These are phyloP conservation scores for Hymenochirus boettgeri DNA, from an alignment of 2,113 vertebrate genomes.

Conservation along the genomic window DNA sequence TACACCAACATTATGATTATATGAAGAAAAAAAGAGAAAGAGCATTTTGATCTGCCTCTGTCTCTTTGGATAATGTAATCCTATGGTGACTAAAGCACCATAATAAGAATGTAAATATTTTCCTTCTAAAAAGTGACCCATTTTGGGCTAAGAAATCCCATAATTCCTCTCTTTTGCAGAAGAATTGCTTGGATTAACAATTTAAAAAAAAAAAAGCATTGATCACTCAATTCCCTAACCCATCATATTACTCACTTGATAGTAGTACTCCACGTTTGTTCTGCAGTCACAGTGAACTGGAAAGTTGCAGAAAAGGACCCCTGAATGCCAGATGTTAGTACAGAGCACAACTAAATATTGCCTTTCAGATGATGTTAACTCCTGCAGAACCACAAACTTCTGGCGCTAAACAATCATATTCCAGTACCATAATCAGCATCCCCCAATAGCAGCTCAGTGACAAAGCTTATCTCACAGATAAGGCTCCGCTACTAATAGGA, in stretches of 20 bases:
- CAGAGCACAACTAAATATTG: conserved; percentile 39
- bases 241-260: conserved; percentile 45
- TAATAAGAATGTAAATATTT: no score
- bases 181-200: background rate
- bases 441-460: conserved; percentile 14
- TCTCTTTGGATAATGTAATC: no score
- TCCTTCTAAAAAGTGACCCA: background rate
- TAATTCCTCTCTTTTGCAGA: no score
- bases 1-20: no score
- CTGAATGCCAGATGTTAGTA: conserved; percentile 10
- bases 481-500: conserved; percentile 52
- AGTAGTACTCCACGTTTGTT: conserved; percentile 34
- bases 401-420: conserved; percentile 12
- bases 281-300: conserved; percentile 47
- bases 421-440: conserved; percentile 27
- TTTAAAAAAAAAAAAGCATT: background rate
- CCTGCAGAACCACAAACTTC: conserved; percentile 43
- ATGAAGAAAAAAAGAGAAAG: no score
- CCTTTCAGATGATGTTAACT: conserved; percentile 42
- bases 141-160: background rate
- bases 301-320: background rate
- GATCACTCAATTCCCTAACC: conserved; percentile 3
- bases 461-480: conserved; percentile 20
- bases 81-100: no score
- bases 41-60: no score